Base-by-base conservation (phyloP, 2,888 invertebrate genomes). In the Ichneumon xanthorius region DNA sequence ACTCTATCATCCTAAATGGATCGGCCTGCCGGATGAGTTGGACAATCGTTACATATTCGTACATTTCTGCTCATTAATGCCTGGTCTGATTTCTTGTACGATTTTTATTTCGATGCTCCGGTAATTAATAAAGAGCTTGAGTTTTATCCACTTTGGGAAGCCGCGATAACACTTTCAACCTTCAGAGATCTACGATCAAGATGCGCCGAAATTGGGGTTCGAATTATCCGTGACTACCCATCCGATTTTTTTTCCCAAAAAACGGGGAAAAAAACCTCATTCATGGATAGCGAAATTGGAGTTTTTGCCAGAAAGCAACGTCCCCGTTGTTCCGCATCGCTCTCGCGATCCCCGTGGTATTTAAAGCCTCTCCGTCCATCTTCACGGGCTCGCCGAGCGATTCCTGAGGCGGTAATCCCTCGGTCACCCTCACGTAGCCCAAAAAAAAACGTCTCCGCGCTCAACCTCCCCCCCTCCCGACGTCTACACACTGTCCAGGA, bases 321-420 rank as follows among this genome's bases (percentile, higher is more conserved):
- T 92, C 84, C 89, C 89, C 89, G 89, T 45, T 53, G 75, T 68
- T 75, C 61, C 33, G 26, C 40, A 58, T 26, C 90, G 90, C 90
- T 89, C 89, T 89, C 90, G 89, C 92, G 92, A 92, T 92, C 92
- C 92, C 85, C 89, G 88, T 92, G 93, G 93, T 93, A 93, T 93
- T 93, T 93, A 93, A 93, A 93, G 93, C 92, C 92, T 91, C 91
- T 90, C 88, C 90, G 89, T 91, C 90, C 90, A 90, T 90, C 89
- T 90, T 89, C 89, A 89, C 89, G 89, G 85, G 85, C 81, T 78
- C 82, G 80, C 80, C 84, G 88, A 87, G 87, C 89, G 88, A 87
- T 89, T 91, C 89, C 90, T 92, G 88, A 89, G 90, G 89, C 90
- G 89, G 92, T 93, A 93, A 93, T 93, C 93, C 92, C 92, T 89